Percentiles rank a stretch among this genome's conserved stretches.
These are phyloP conservation scores for Anoncus sp. DNA, from an alignment of 2,888 invertebrate species.

Conservation along the genomic window DNA sequence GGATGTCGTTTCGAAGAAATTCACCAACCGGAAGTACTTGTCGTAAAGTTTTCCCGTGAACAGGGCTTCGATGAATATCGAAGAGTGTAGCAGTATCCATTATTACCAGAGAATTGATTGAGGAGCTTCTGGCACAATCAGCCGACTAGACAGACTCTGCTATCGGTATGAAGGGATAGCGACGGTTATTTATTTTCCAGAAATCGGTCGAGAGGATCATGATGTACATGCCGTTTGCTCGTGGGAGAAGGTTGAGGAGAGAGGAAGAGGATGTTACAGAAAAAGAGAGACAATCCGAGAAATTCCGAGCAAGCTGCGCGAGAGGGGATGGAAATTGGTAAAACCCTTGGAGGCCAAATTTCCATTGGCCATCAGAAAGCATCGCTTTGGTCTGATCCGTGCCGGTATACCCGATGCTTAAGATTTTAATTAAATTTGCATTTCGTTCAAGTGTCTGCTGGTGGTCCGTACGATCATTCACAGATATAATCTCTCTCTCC, in stretches of 20 bases:
- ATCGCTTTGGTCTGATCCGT: slow-evolving; percentile 61
- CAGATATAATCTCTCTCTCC: slow-evolving; percentile 8
- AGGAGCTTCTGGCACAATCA: slow-evolving; percentile 13
- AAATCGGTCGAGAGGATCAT: slow-evolving; percentile 54
- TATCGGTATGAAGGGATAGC: not conserved
- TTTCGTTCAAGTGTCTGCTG: slow-evolving; percentile 60
- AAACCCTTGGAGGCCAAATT: slow-evolving; percentile 49
- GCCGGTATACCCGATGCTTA: slow-evolving; percentile 29
- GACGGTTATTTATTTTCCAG: slow-evolving; percentile 49
- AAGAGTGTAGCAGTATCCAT: slow-evolving; percentile 30
- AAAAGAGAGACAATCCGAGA: slow-evolving; percentile 3
- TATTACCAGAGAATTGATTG: slow-evolving; percentile 35
- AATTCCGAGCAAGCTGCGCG: slow-evolving; percentile 12
- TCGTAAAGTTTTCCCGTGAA: slow-evolving; percentile 52
- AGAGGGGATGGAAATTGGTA: slow-evolving; percentile 35
- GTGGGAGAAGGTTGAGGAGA: not conserved
- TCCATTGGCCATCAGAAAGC: slow-evolving; percentile 66
- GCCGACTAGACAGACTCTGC: slow-evolving; percentile 15
- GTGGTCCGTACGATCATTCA: slow-evolving; percentile 39
- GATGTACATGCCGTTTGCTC: slow-evolving; percentile 35
- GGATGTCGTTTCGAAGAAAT: slow-evolving; percentile 34
- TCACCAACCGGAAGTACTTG: slow-evolving; percentile 52
- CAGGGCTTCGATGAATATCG: slow-evolving; percentile 46
- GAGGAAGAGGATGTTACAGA: slow-evolving; percentile 7
- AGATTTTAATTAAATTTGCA: slow-evolving; percentile 71